Evolutionary conservation across 1,140 invertebrate genomes (phyloP).

Genomic region (Diplogasteroides magnus): DNA sequence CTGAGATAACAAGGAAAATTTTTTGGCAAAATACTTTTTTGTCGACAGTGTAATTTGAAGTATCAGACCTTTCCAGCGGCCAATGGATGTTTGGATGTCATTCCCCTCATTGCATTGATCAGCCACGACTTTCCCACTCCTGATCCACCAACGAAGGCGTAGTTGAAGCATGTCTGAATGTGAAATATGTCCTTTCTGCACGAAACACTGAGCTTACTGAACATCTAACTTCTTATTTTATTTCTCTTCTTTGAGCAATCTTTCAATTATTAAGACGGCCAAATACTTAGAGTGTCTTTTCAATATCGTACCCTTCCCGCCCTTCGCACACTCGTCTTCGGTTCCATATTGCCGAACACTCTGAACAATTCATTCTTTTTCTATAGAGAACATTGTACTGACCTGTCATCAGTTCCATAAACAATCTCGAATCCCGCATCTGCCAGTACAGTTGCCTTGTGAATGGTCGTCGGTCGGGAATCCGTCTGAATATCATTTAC

Average conservation of each 20-base stretch:
- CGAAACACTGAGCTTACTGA: too few species aligned
- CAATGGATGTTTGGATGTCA: slow-evolving; percentile 25
- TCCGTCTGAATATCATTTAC: too few species aligned
- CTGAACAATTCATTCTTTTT: too few species aligned
- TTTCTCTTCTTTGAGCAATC: too few species aligned
- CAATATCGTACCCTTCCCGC: slow-evolving; percentile 14
- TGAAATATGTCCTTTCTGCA: background rate
- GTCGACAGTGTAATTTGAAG: too few species aligned
- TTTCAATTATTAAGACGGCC: too few species aligned
- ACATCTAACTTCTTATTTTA: too few species aligned
- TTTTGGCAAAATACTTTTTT: too few species aligned
- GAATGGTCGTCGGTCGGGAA: background rate
- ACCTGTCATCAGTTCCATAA: slow-evolving; percentile 29
- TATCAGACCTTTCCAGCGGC: slow-evolving; percentile 18
- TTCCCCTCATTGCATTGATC: slow-evolving; percentile 30
- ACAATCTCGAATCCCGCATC: slow-evolving; percentile 31
- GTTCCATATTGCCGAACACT: slow-evolving; percentile 28
- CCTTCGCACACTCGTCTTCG: slow-evolving; percentile 22
- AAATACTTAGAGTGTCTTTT: too few species aligned
- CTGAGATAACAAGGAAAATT: too few species aligned
- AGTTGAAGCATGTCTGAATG: slow-evolving; percentile 27
- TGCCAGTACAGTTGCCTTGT: slow-evolving; percentile 22
- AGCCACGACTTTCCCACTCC: slow-evolving; percentile 20
- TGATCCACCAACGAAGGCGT: slow-evolving; percentile 23
- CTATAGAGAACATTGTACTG: too few species aligned